A percentile compares a stretch with the other conserved stretches of the same genome.
Evolutionary conservation across 1,140 invertebrate genomes (phyloP).

Genomic region (Agrilus planipennis): DNA sequence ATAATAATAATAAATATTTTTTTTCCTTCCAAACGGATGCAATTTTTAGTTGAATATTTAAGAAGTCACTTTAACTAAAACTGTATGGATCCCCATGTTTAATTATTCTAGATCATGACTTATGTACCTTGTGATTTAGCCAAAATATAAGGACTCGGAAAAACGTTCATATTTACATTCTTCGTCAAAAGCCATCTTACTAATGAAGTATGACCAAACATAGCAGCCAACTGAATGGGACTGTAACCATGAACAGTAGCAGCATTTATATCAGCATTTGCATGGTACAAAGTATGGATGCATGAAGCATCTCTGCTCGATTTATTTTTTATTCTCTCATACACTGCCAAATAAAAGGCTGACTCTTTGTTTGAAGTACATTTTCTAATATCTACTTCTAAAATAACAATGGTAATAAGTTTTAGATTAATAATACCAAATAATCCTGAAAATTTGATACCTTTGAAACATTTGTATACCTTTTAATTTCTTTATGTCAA

Average conservation of each 20-base stretch:
- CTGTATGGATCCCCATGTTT: no score
- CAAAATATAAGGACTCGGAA: conserved; percentile 17
- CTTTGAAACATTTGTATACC: no score
- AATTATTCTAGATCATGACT: background rate
- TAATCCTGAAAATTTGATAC: no score
- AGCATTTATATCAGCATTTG: conserved; percentile 23
- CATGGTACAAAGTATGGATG: conserved; percentile 25
- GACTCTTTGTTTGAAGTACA: conserved; percentile 19
- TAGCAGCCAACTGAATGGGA: conserved; percentile 24
- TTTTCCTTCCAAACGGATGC: no score
- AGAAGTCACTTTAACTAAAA: no score
- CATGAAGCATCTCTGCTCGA: conserved; percentile 22
- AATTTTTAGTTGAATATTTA: no score
- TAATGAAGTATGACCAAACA: conserved; percentile 24
- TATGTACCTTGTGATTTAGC: conserved; percentile 11
- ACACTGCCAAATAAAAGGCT: conserved; percentile 22
- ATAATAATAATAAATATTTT: no score
- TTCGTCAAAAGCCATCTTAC: conserved; percentile 25
- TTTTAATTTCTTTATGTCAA: no score
- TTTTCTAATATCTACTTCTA: no score
- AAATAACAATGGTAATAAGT: no score
- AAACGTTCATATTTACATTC: conserved; percentile 13
- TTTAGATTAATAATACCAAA: no score
- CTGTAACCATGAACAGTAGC: conserved; percentile 16
- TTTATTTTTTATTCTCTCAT: conserved; percentile 18